Evolutionary conservation across 2,797 vertebrate genomes (phyloP).

Genomic region (Glyptemys insculpta): DNA sequence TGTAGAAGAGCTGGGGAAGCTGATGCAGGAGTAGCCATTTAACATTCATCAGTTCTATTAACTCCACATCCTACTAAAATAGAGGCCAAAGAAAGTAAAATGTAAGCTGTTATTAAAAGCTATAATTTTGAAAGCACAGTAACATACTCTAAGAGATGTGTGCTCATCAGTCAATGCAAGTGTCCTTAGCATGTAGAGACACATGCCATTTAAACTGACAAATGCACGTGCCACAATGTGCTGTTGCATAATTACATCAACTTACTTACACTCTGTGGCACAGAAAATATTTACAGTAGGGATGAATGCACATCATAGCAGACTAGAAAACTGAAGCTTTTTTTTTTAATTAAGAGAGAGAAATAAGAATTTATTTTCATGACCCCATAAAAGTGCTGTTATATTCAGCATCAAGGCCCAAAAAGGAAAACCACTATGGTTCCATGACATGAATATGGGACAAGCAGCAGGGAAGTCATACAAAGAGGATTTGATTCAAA

Average conservation of each 20-base stretch:
- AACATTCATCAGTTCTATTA: not conserved
- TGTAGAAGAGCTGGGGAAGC: not conserved
- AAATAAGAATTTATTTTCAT: not conserved
- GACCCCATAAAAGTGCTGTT: not conserved
- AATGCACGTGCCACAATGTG: not conserved
- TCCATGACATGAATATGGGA: not conserved
- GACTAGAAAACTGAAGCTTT: no score
- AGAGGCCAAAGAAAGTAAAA: not conserved
- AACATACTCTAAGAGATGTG: not conserved
- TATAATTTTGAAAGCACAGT: not conserved
- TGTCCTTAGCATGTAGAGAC: not conserved
- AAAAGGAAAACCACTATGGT: not conserved
- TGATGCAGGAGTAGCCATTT: not conserved
- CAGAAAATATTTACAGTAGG: not conserved
- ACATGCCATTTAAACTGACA: not conserved
- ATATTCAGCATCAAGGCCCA: not conserved
- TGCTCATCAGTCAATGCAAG: not conserved
- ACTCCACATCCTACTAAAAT: not conserved
- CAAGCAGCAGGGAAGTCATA: not conserved
- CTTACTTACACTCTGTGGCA: not conserved
- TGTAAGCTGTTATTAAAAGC: not conserved
- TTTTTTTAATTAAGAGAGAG: not conserved
- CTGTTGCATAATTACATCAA: not conserved
- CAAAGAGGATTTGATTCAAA: not conserved
- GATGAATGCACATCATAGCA: not conserved